Conservation (phyloP, 2,113 vertebrate genomes). For the Aldabrachelys gigantea region DNA sequence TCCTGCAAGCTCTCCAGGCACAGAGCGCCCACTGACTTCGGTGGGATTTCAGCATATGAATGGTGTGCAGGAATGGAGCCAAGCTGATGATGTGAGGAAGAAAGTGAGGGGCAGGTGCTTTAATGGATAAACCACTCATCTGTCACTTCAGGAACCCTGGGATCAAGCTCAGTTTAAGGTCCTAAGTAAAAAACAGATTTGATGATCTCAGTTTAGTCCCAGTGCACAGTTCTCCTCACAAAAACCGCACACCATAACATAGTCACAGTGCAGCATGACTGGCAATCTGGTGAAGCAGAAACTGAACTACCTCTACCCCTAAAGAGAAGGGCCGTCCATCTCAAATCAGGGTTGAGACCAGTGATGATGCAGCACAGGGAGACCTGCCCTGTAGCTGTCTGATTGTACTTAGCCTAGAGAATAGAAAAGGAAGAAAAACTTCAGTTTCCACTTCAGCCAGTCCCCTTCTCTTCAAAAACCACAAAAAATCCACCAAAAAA, state of each 20-base stretch:
- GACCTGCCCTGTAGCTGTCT: fast-evolving
- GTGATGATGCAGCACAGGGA: neutral
- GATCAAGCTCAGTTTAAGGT: neutral
- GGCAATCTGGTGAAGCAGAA: neutral
- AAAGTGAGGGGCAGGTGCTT: neutral
- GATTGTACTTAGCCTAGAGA: neutral
- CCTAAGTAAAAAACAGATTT: neutral
- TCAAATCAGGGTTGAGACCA: fast-evolving
- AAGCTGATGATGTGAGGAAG: neutral
- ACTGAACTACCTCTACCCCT: fast-evolving
- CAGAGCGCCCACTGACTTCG: neutral
- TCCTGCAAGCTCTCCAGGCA: neutral
- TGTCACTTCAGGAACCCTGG: neutral
- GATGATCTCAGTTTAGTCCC: neutral
- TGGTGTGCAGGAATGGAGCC: neutral
- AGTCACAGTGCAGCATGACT: fast-evolving
- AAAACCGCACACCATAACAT: neutral
- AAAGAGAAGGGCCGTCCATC: fast-evolving
- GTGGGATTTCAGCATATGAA: neutral
- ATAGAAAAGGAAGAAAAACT: neutral
- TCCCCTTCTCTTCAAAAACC: neutral
- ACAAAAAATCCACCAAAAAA: neutral
- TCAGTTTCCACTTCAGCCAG: neutral
- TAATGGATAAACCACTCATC: neutral
- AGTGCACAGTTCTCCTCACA: neutral